Evolutionary conservation across 1,140 invertebrate species (phyloP), one percentile per base, ranked within the genome.

Genomic region (Daktulosphaira vitifoliae): DNA sequence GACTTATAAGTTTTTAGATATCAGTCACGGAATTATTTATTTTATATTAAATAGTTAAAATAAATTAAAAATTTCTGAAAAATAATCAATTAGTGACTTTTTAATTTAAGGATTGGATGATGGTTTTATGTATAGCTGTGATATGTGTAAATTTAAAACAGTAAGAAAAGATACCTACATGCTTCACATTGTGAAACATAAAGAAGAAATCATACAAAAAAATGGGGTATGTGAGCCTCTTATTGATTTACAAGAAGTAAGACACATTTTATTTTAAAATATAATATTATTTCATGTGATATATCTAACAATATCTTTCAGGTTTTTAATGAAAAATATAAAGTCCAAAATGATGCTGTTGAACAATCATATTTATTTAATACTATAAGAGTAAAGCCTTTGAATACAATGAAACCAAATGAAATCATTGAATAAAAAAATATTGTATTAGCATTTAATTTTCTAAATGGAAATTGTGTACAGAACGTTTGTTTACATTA

Each of bases 71-170:
- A n/a, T n/a, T n/a, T n/a, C n/a, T n/a, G n/a, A n/a, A n/a, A n/a
- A n/a, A n/a, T n/a, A n/a, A n/a, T n/a, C n/a, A n/a, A n/a, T n/a
- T n/a, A n/a, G n/a, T n/a, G n/a, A n/a, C n/a, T n/a, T n/a, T n/a
- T 64, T 66, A 22, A 62, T 67, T 68, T 15, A 20, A 73, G 73
- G 73, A 15, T 44, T 70, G 49, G 68, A 70, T 52, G 71, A 74
- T 52, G 76, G 74, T 15, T 72, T 79, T 1, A 71, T 81, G 65
- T 80, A 75, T 68, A 71, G 71, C 29, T 81, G 80, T 70, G 68
- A 72, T n/a, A 48, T 72, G 26, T 81, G 80, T 68, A 72, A 72
- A 2, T 80, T 76, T 70, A 73, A 73, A 59, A 76, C 79, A 29
- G 73, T 81, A 11, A 79, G 78, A 65, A 74, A 77, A 67, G 71